phyloP scores from a whole-genome alignment of 2,113 vertebrate genomes.

The Halichoerus grypus region DNA sequence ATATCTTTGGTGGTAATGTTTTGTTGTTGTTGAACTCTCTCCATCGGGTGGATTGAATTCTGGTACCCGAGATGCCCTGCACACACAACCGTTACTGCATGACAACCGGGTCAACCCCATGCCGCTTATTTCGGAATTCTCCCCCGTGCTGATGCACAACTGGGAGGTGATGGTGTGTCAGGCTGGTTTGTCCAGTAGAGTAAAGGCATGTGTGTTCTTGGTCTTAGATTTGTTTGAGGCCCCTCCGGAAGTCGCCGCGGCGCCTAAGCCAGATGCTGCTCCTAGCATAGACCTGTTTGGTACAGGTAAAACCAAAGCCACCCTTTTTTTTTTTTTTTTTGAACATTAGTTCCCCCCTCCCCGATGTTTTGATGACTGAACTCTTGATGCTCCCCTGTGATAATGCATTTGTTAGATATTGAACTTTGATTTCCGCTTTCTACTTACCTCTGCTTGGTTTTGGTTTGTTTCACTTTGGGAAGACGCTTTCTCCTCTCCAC shows the following conservation, averaged over 20 bases:
- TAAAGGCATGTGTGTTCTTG: constrained; percentile 94
- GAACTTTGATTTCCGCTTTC: constrained; percentile 74
- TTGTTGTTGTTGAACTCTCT: constrained; percentile 81
- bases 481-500: constrained; percentile 98
- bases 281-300: constrained; percentile 99
- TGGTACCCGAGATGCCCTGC: constrained; percentile 71
- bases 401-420: constrained; percentile 75
- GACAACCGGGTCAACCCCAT: constrained; percentile 64
- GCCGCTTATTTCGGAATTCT: constrained; percentile 68
- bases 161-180: constrained; percentile 59
- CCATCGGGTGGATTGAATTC: constrained; percentile 77
- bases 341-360: constrained; percentile 81
- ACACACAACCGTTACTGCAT: constrained; percentile 74
- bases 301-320: constrained; percentile 92
- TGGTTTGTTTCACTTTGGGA: constrained; percentile 89
- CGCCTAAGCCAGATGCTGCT: constrained; percentile 96
- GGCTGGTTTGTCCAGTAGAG: constrained; percentile 68
- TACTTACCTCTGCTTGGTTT: constrained; percentile 85
- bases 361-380: constrained; percentile 72
- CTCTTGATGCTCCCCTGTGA: constrained; percentile 76
- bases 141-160: constrained; percentile 48
- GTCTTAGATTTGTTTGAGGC: constrained; percentile 99
- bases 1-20: constrained; percentile 99
- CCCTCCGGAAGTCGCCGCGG: constrained; percentile 94
- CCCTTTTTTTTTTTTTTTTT: constrained; percentile 60